Conservation (phyloP, 1,140 invertebrate genomes). For the Hydropsyche tenuis region DNA sequence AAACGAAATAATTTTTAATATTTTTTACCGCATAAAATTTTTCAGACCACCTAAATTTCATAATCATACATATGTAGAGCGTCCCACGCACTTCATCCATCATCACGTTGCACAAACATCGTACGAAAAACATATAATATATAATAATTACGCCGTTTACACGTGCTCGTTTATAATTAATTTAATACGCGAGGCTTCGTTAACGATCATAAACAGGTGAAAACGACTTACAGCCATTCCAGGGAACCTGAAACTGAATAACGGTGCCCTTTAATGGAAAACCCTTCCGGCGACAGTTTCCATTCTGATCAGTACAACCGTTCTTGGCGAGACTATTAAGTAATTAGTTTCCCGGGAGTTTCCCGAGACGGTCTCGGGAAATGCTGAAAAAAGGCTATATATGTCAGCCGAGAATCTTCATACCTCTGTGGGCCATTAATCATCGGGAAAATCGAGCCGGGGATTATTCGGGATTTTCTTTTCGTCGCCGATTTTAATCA, state of each 20-base stretch:
- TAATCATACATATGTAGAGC: no score
- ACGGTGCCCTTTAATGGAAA: constrained; percentile 8
- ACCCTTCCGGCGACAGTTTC: constrained; percentile 3
- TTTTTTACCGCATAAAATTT: no score
- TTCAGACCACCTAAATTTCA: no score
- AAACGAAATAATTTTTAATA: no score
- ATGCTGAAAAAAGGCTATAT: no score
- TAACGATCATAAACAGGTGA: constrained; percentile 9
- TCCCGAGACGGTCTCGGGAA: not conserved
- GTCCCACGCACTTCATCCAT: not conserved
- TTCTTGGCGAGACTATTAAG: not conserved
- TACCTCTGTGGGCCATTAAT: no score
- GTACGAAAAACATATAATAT: not conserved
- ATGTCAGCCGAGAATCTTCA: no score
- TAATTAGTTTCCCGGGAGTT: constrained; percentile 4
- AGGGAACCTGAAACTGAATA: not conserved
- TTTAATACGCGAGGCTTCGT: not conserved
- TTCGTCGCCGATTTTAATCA: no score
- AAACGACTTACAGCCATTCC: not conserved
- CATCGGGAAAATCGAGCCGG: no score
- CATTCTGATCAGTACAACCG: constrained; percentile 4
- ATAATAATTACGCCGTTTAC: not conserved
- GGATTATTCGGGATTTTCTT: no score
- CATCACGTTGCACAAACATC: not conserved
- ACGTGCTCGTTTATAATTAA: not conserved